Evolutionary conservation across 1,140 invertebrate genomes (phyloP).

Genomic region (Pantala flavescens): DNA sequence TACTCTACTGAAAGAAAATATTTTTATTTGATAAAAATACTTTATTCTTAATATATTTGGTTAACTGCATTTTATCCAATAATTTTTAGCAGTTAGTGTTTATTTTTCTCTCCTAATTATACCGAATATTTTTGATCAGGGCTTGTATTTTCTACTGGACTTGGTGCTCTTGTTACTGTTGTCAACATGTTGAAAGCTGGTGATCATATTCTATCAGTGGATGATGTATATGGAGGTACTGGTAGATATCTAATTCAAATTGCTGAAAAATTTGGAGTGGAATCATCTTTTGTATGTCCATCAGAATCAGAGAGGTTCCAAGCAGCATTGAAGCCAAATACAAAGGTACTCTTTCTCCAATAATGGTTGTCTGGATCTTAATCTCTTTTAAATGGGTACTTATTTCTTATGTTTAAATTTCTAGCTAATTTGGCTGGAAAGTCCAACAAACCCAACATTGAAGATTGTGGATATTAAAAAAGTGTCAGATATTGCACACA

Average conservation of each 20-base stretch:
- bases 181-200: slow-evolving; percentile 64
- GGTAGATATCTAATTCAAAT: slow-evolving; percentile 53
- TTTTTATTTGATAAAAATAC: slow-evolving; percentile 11
- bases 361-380: not conserved
- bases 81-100: too few species aligned
- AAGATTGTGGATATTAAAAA: slow-evolving; percentile 83
- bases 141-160: slow-evolving; percentile 78
- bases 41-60: slow-evolving; percentile 13
- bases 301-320: slow-evolving; percentile 55
- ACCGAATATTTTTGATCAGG: slow-evolving; percentile 27
- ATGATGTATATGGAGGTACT: slow-evolving; percentile 95
- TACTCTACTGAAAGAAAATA: not conserved
- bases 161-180: slow-evolving; percentile 72
- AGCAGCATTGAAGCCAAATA: slow-evolving; percentile 65
- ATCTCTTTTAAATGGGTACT: not conserved
- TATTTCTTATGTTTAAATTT: slow-evolving; percentile 28
- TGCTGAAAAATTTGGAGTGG: slow-evolving; percentile 54
- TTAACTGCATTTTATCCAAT: slow-evolving; percentile 12
- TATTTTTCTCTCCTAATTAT: too few species aligned
- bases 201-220: slow-evolving; percentile 83
- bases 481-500: slow-evolving; percentile 52
- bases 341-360: slow-evolving; percentile 52
- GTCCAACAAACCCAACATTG: slow-evolving; percentile 93
- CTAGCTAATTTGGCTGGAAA: slow-evolving; percentile 92
- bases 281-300: slow-evolving; percentile 72